A percentile compares a stretch with the other conserved stretches of the same genome.
These are phyloP conservation scores for Cheilosia soror DNA, from an alignment of 2,888 invertebrate species.

Conservation along the genomic window DNA sequence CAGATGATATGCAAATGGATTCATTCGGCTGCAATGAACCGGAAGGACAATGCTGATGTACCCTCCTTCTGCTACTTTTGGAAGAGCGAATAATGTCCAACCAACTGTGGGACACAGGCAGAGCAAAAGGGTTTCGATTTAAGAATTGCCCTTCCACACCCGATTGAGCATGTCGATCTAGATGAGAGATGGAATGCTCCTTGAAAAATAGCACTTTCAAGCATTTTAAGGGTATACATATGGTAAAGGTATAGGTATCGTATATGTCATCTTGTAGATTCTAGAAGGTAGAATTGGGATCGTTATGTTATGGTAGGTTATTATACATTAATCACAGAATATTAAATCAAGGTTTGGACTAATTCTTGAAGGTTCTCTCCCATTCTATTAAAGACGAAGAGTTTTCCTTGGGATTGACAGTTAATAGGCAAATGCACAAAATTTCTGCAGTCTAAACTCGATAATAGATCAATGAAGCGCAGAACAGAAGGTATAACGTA, in stretches of 20 bases:
- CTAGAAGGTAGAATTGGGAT: background rate
- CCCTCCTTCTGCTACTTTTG: slow-evolving; percentile 8
- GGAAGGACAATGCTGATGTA: slow-evolving; percentile 20
- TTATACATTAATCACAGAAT: background rate
- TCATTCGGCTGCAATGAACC: slow-evolving; percentile 38
- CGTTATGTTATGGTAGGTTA: background rate
- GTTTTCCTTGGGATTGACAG: background rate
- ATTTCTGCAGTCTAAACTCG: slow-evolving; percentile 6
- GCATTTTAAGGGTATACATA: too few relatives aligned
- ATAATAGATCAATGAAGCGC: background rate
- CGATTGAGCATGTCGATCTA: slow-evolving; percentile 51
- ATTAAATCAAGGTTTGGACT: slow-evolving; percentile 28
- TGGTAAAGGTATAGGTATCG: too few relatives aligned
- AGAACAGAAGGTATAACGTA: background rate
- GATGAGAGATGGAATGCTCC: slow-evolving; percentile 35
- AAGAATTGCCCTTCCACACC: slow-evolving; percentile 47
- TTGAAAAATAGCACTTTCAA: background rate
- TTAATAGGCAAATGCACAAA: background rate
- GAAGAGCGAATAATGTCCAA: slow-evolving; percentile 8
- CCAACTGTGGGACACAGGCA: slow-evolving; percentile 18
- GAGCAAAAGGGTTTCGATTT: slow-evolving; percentile 34
- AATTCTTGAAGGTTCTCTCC: slow-evolving; percentile 10
- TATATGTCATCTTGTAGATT: background rate
- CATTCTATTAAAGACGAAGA: background rate
- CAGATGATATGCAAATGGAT: slow-evolving; percentile 58